Evolutionary conservation across 2,797 vertebrate genomes (phyloP), one percentile per base, ranked within the genome.

Genomic region (Zalophus californianus): DNA sequence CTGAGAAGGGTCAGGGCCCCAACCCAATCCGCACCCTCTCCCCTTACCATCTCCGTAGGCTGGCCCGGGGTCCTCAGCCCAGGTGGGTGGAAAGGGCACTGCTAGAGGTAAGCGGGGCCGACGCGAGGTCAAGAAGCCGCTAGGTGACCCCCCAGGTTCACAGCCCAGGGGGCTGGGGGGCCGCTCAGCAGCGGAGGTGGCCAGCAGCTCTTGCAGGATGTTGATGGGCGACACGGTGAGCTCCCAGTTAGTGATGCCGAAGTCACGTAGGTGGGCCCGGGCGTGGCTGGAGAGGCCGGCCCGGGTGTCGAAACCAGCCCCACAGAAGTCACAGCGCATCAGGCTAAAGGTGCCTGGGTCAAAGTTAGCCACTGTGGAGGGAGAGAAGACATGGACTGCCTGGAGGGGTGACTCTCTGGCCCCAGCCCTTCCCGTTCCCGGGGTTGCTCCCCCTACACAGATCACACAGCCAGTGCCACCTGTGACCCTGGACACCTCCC

Each of bases 291-390:
- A 99, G 54, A 99, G 99, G 32, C 99, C 99, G 0, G 99, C 99
- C 18, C 99, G 98, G 0, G 99, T 99, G 99, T 99, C 99, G 14
- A 99, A 99, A 14, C 99, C 99, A 0, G 99, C 99, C 32, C 99
- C 99, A 66, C 99, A 99, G 99, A 99, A 99, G 98, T 99, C 99
- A 54, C 99, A 99, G 95, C 99, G 99, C 99, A 99, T 99, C 98
- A 99, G 99, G 89, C 99, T 99, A 99, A 99, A 99, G 3, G 99
- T 99, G 95, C 99, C 98, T 0, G 99, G 99, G 98, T 99, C 99
- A 78, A 99, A 99, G 99, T 99, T 99, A 90, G 99, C 99, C 92
- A 99, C 99, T 99, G 98, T 2, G 54, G 97, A 97, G 94, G 98
- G 95, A 98, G 87, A 93, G 18, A 64, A 52, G 92, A 97, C 38